phyloP scores from a whole-genome alignment of 2,113 vertebrate species.

The Anthoscopus minutus region DNA sequence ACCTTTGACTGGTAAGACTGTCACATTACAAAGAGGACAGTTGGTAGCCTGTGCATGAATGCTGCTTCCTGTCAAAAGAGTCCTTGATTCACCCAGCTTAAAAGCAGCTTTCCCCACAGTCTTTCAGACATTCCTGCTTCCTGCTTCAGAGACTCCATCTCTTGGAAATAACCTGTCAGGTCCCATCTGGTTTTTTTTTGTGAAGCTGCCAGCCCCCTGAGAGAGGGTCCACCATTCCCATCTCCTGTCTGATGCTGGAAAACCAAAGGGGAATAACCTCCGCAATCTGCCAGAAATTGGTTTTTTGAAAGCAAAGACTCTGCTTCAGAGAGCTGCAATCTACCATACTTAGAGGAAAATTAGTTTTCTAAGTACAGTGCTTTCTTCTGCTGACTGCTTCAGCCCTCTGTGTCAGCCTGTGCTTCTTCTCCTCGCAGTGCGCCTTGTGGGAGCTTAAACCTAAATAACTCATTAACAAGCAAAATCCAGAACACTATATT shows the following conservation, averaged over 20 bases:
- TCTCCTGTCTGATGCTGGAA: conserved; percentile 64
- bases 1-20: neutral
- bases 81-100: conserved; percentile 17
- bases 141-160: conserved; percentile 64
- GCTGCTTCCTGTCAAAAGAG: conserved; percentile 24
- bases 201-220: conserved; percentile 60
- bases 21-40: conserved; percentile 9
- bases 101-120: conserved; percentile 36
- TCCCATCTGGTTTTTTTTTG: conserved; percentile 71
- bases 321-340: conserved; percentile 66
- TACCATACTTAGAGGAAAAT: conserved; percentile 71
- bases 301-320: conserved; percentile 70
- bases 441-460: neutral
- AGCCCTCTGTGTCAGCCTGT: conserved; percentile 9
- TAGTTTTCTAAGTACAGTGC: conserved; percentile 65
- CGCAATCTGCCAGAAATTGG: conserved; percentile 75
- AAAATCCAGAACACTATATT: neutral
- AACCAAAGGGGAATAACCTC: conserved; percentile 71
- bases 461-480: conserved; percentile 49
- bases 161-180: conserved; percentile 74
- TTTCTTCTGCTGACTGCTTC: conserved; percentile 55
- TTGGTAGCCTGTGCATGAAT: conserved; percentile 34
- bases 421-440: neutral
- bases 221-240: conserved; percentile 57
- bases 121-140: conserved; percentile 50